Evolutionary conservation across 1,140 invertebrate species (phyloP).

Genomic region (Periplaneta americana): DNA sequence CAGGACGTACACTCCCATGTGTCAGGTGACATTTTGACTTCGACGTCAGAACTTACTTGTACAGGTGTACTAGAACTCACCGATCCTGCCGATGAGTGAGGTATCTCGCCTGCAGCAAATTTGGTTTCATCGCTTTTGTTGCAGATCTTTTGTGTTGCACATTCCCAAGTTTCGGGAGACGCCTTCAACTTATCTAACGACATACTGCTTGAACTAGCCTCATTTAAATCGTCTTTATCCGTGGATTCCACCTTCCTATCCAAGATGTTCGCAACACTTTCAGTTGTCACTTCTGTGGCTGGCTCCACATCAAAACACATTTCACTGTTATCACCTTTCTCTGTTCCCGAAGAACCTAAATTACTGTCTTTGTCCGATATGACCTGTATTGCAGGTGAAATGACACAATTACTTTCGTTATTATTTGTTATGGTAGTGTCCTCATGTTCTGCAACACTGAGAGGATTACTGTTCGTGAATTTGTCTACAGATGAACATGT

Average conservation of each 20-base stretch:
- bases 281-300: not conserved
- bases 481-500: not conserved
- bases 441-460: not conserved
- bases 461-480: not conserved
- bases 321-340: not conserved
- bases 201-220: not conserved
- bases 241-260: not conserved
- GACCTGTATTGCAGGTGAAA: not conserved
- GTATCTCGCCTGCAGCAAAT: slow-evolving; percentile 57
- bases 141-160: slow-evolving; percentile 54
- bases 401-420: not conserved
- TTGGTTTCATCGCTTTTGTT: slow-evolving; percentile 51
- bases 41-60: slow-evolving; percentile 37
- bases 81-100: slow-evolving; percentile 32
- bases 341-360: not conserved
- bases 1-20: slow-evolving; percentile 62
- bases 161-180: slow-evolving; percentile 53
- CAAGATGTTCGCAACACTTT: not conserved
- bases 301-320: not conserved
- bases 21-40: slow-evolving; percentile 46
- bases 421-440: not conserved
- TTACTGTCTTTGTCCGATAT: not conserved
- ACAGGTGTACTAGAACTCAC: not conserved
- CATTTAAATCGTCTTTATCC: not conserved
- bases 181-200: slow-evolving; percentile 42